These are phyloP conservation scores for Thamnophis elegans DNA, from an alignment of 2,797 vertebrate genomes.

Conservation along the genomic window DNA sequence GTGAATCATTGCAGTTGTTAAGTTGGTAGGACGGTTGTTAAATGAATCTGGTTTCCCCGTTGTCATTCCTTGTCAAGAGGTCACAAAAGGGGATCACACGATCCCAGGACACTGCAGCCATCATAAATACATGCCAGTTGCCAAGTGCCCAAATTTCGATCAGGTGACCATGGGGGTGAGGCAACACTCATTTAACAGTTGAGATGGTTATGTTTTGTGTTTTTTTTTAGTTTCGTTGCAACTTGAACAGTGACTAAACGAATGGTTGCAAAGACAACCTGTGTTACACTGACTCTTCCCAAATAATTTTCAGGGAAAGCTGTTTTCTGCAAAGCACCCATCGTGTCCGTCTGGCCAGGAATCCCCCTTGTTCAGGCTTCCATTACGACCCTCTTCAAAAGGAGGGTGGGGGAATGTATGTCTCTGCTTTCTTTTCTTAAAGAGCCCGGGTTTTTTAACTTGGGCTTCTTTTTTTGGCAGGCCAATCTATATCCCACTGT, in stretches of 20 bases:
- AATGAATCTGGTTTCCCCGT: background rate
- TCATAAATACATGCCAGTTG: background rate
- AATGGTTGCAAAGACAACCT: background rate
- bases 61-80: background rate
- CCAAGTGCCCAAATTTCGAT: background rate
- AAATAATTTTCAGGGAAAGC: fast-evolving
- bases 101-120: background rate
- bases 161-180: too few species aligned
- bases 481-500: constrained; percentile 97
- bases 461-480: constrained; percentile 70
- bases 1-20: background rate
- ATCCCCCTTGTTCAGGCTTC: background rate
- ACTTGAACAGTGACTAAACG: background rate
- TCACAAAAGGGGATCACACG: background rate
- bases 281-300: fast-evolving
- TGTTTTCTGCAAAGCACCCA: background rate
- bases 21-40: background rate
- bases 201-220: background rate
- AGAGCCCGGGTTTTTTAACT: constrained; percentile 41
- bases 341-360: background rate
- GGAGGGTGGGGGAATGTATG: background rate
- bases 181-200: background rate
- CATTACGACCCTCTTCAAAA: background rate
- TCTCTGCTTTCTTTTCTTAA: background rate
- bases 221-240: background rate